A percentile compares a stretch with the other conserved stretches of the same genome.
phyloP scores from a whole-genome alignment of 2,797 vertebrate genomes.

The Alfaro cultratus region DNA sequence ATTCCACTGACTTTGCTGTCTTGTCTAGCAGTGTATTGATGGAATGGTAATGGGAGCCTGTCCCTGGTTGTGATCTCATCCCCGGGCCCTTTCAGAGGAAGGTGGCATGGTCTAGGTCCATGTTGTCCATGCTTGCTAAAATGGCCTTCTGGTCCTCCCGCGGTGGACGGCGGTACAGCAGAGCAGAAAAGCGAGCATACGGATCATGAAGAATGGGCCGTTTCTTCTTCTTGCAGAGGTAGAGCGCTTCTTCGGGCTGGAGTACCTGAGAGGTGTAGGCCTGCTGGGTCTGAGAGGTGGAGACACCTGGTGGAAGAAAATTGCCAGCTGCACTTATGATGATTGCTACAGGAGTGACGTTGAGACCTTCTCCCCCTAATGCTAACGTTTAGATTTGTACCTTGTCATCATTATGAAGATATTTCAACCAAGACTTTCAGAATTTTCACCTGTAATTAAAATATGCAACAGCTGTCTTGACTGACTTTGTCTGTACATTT shows the following conservation, averaged over 20 bases:
- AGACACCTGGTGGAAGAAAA: conserved; percentile 84
- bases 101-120: conserved; percentile 91
- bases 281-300: conserved; percentile 99
- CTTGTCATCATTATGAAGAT: neutral
- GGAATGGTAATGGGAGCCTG: conserved; percentile 26
- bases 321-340: neutral
- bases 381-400: neutral
- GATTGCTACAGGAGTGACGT: neutral
- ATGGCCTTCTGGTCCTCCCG: conserved; percentile 96
- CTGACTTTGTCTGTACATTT: neutral
- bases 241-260: conserved; percentile 97
- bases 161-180: conserved; percentile 92
- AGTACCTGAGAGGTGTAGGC: conserved; percentile 97
- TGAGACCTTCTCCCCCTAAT: neutral
- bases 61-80: conserved; percentile 61
- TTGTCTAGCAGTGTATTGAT: conserved; percentile 32
- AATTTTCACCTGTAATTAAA: neutral
- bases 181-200: conserved; percentile 93
- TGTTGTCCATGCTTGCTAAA: conserved; percentile 94
- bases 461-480: neutral
- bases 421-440: neutral
- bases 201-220: conserved; percentile 92
- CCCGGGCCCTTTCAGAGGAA: conserved; percentile 85
- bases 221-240: conserved; percentile 99
- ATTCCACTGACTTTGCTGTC: conserved; percentile 21